Evolutionary conservation across 2,113 vertebrate genomes (phyloP).

Genomic region (Emberiza fucata): DNA sequence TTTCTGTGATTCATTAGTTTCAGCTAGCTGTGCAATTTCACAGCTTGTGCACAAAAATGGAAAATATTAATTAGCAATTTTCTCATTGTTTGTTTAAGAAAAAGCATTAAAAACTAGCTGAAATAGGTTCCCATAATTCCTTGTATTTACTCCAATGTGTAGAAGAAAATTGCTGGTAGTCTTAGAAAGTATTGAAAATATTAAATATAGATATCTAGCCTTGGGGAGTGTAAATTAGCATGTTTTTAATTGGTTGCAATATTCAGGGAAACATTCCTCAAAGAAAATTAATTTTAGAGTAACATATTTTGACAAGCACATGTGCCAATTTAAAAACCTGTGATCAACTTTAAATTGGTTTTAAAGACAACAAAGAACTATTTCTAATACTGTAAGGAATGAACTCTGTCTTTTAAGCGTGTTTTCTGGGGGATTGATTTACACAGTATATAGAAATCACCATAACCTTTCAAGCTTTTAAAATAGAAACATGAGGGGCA

Average conservation of each 20-base stretch:
- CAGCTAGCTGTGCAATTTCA: slow-evolving; percentile 55
- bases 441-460: neutral
- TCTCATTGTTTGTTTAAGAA: slow-evolving; percentile 44
- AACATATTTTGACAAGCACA: slow-evolving; percentile 33
- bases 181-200: slow-evolving; percentile 48
- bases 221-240: slow-evolving; percentile 44
- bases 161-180: neutral
- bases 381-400: neutral
- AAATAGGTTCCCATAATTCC: slow-evolving; percentile 38
- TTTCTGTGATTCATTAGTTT: slow-evolving; percentile 44
- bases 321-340: slow-evolving; percentile 47
- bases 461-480: neutral
- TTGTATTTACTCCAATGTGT: slow-evolving; percentile 6
- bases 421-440: slow-evolving; percentile 19
- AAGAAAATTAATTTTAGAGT: slow-evolving; percentile 59
- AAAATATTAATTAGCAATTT: slow-evolving; percentile 74
- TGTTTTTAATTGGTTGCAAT: slow-evolving; percentile 61
- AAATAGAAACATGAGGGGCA: neutral
- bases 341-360: slow-evolving; percentile 8
- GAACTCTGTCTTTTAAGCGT: neutral
- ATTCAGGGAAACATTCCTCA: slow-evolving; percentile 58
- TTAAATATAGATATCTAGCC: slow-evolving; percentile 57
- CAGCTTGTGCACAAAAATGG: slow-evolving; percentile 52
- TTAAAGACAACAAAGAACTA: slow-evolving; percentile 8
- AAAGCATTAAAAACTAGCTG: slow-evolving; percentile 40